A percentile compares a stretch with the other conserved stretches of the same genome.
Evolutionary conservation across 1,140 invertebrate genomes (phyloP).

Genomic region (Nautilus pompilius): DNA sequence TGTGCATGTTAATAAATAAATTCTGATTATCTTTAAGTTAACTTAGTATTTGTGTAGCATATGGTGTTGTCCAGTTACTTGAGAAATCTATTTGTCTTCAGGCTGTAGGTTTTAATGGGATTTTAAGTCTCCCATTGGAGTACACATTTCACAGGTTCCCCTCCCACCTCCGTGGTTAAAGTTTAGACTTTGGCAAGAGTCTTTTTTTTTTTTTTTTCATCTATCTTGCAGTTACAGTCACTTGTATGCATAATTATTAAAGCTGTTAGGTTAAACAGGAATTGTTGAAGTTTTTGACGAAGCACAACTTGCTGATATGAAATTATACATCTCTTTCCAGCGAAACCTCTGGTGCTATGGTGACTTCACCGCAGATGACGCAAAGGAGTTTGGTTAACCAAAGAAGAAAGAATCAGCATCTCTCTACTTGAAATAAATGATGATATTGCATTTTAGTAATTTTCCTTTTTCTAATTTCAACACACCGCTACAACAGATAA

Average conservation of each 20-base stretch:
- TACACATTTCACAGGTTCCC: too few species aligned
- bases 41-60: too few species aligned
- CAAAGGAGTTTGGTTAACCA: constrained; percentile 79
- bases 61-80: too few species aligned
- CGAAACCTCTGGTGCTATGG: constrained; percentile 93
- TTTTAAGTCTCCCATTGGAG: too few species aligned
- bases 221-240: background rate
- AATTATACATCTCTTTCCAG: constrained; percentile 49
- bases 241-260: background rate
- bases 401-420: constrained; percentile 1
- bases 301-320: background rate
- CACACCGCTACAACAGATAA: too few species aligned
- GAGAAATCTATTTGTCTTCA: too few species aligned
- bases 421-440: background rate
- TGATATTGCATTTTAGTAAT: too few species aligned
- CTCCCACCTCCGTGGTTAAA: too few species aligned
- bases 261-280: background rate
- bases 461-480: too few species aligned
- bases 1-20: too few species aligned
- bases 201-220: background rate
- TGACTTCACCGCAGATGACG: constrained; percentile 92
- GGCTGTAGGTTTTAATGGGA: too few species aligned
- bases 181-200: background rate
- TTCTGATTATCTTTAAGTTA: too few species aligned
- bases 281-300: background rate